These are phyloP conservation scores for Sclerurus mexicanus DNA, from an alignment of 2,113 vertebrate genomes.

Conservation along the genomic window DNA sequence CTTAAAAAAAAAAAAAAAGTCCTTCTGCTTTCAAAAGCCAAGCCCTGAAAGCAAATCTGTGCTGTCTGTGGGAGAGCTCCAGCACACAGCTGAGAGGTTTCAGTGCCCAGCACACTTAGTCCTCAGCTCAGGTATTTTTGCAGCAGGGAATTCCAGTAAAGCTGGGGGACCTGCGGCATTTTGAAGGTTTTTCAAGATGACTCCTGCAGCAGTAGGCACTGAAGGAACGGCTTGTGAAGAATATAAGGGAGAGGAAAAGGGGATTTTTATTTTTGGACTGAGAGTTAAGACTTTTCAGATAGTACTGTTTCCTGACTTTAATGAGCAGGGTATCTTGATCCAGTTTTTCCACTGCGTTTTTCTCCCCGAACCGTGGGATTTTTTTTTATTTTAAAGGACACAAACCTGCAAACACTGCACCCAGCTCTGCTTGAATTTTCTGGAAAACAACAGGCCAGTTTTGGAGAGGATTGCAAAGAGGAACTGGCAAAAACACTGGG, in stretches of 20 bases:
- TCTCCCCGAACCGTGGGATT: background rate
- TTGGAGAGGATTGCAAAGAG: background rate
- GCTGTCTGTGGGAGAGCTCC: background rate
- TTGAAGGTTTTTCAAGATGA: slow-evolving; percentile 1
- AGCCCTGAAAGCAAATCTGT: background rate
- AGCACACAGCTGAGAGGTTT: background rate
- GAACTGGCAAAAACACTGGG: background rate
- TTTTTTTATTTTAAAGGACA: slow-evolving; percentile 21
- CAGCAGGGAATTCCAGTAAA: background rate
- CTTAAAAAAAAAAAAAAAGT: background rate
- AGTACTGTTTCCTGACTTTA: background rate
- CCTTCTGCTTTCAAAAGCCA: background rate
- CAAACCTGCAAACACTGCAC: background rate
- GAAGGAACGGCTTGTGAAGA: background rate
- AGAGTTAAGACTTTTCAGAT: slow-evolving; percentile 10
- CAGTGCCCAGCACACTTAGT: background rate
- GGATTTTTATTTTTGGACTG: background rate
- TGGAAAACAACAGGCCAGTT: background rate
- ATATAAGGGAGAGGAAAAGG: background rate
- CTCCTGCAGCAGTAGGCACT: background rate
- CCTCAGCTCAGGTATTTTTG: background rate
- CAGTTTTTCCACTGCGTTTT: slow-evolving; percentile 24
- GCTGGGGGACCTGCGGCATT: background rate
- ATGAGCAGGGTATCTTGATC: background rate
- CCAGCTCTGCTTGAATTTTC: background rate